Evolutionary conservation across 2,888 invertebrate species (phyloP), one percentile per base, ranked within the genome.

Genomic region (Scaptomyza polygonia): DNA sequence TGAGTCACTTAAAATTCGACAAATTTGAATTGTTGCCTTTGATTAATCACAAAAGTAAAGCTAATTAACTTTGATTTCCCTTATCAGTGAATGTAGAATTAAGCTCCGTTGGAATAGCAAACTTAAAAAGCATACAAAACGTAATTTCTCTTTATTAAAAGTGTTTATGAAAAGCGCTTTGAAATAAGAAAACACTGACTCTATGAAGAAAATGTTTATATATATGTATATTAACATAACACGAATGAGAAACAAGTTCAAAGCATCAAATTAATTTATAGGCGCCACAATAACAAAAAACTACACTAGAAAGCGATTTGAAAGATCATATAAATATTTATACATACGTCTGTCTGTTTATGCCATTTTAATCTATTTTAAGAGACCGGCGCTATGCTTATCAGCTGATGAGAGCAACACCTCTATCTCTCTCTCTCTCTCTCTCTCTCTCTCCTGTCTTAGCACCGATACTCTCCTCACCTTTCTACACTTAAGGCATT

Each of bases 321-420:
- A 27, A 57, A 72, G 61, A 77, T 61, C 56, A 47, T 39, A 39
- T 1, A 16, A 29, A 29, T 29, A 29, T 45, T 34, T 48, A 49
- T 18, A 25, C 47, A 49, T 18, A 25, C 47, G 52, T 55, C 51
- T 36, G 32, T 39, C 25, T 44, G 58, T 25, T 39, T 67, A 16
- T 62, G 58, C 48, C 32, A n/a, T 21, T 27, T 61, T 44, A 57
- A 42, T 66, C 56, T 73, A 73, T 73, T 73, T 49, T 54, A 77
- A 73, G 72, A 57, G 49, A 16, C 59, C 48, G 72, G 72, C 72
- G 72, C 52, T 72, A 47, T 42, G 72, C 66, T 73, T 73, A 73
- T 73, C 72, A 73, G 61, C 49, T 49, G 11, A 39, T 39, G 3
- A 5, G 29, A 36, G 44, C n/a, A 34, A 65, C 66, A 66, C 72